These are phyloP conservation scores for Serranus cabrilla DNA, from an alignment of 2,797 vertebrate genomes.

Conservation along the genomic window DNA sequence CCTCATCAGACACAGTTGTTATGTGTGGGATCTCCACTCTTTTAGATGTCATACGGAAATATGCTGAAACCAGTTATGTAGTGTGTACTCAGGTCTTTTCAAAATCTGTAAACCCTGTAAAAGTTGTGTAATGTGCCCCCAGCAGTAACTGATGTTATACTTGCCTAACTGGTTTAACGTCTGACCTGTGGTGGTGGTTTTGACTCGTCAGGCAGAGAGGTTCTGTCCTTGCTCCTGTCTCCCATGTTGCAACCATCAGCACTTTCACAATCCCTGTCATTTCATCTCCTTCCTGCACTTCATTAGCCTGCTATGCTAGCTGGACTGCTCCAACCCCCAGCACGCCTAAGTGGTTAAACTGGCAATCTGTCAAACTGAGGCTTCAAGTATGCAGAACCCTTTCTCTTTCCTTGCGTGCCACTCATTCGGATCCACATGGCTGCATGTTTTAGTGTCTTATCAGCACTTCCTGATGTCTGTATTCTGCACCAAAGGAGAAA, in stretches of 20 bases:
- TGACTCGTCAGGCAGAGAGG: slow-evolving; percentile 4
- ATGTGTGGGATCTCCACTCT: too few species aligned
- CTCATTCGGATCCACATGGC: slow-evolving; percentile 46
- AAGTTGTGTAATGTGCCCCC: not conserved
- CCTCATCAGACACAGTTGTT: too few species aligned
- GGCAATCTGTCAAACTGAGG: slow-evolving; percentile 63
- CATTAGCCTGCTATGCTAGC: slow-evolving; percentile 56
- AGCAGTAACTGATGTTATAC: slow-evolving; percentile 16
- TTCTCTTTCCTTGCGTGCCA: slow-evolving; percentile 15
- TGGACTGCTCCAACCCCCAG: slow-evolving; percentile 27
- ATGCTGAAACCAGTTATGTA: too few species aligned
- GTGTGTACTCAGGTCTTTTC: too few species aligned
- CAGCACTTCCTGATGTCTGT: slow-evolving; percentile 73
- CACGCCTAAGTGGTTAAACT: slow-evolving; percentile 48
- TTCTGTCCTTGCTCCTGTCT: not conserved
- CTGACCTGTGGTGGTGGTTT: slow-evolving; percentile 24
- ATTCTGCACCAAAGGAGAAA: slow-evolving; percentile 57
- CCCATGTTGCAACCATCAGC: slow-evolving; percentile 38
- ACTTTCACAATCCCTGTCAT: slow-evolving; percentile 34
- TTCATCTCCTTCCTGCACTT: slow-evolving; percentile 57
- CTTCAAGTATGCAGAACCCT: slow-evolving; percentile 23
- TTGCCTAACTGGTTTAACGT: slow-evolving; percentile 2
- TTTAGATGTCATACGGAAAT: too few species aligned
- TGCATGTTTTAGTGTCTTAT: slow-evolving; percentile 72
- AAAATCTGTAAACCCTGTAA: too few species aligned